These are phyloP conservation scores for Paelopatides confundens DNA, from an alignment of 53 echinoderm and acorn worm species.

Conservation along the genomic window DNA sequence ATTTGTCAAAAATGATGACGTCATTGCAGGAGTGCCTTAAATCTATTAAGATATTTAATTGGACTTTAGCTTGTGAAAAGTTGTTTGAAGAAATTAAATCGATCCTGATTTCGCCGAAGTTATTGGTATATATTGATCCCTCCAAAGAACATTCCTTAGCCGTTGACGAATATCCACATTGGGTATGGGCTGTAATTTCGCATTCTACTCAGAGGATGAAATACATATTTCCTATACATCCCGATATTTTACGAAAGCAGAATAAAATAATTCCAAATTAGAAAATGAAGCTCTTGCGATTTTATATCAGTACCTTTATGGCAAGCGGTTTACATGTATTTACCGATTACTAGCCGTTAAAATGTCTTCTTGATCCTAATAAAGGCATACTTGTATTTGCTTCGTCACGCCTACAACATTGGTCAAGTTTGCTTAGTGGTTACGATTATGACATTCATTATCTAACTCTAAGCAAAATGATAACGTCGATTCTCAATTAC, in stretches of 20 bases:
- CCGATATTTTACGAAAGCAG: slow-evolving; percentile 39
- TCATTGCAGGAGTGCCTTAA: neutral
- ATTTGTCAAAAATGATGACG: neutral
- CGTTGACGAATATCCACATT: too few species aligned
- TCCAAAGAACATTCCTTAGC: slow-evolving; percentile 24
- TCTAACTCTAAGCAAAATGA: slow-evolving; percentile 33
- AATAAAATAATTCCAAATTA: slow-evolving; percentile 49
- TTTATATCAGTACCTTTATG: slow-evolving; percentile 49
- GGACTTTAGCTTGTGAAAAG: neutral
- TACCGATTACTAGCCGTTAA: slow-evolving; percentile 56
- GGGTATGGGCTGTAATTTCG: slow-evolving; percentile 35
- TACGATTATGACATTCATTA: slow-evolving; percentile 26
- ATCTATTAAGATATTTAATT: neutral
- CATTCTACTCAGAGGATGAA: slow-evolving; percentile 34
- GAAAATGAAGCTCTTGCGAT: slow-evolving; percentile 61
- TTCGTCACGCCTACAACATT: slow-evolving; percentile 7
- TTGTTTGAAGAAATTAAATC: slow-evolving; percentile 20
- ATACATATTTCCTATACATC: slow-evolving; percentile 40
- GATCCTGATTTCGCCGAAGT: neutral
- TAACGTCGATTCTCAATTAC: slow-evolving; percentile 18
- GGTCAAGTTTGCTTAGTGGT: slow-evolving; percentile 30
- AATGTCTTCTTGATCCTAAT: slow-evolving; percentile 1
- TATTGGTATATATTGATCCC: slow-evolving; percentile 23
- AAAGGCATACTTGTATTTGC: slow-evolving; percentile 23
- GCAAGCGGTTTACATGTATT: slow-evolving; percentile 48